Base-by-base conservation (phyloP, 1,140 invertebrate species). In the Pseudomyrmex dendroicus region DNA sequence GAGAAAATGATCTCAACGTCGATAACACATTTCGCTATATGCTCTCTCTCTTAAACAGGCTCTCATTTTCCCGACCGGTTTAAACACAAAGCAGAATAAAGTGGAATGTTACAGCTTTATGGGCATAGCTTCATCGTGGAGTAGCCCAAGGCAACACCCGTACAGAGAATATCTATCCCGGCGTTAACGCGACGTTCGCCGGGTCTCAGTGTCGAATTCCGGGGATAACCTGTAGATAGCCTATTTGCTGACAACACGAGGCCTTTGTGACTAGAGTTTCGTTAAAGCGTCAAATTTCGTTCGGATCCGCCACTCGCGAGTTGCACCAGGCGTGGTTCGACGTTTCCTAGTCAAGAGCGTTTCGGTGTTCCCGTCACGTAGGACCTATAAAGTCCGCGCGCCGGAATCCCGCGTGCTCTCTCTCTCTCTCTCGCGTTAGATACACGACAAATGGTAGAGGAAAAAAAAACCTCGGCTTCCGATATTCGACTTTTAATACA, bases 211-310 rank as follows among this genome's bases (percentile, higher is more conserved):
- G 68, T 87, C 74, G 74, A 87, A 83, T 87, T 87, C 73, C 82
- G 68, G 22, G 82, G 84, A 86, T 89, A 89, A 84, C 72, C 87
- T 76, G 0, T 66, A 56, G 35, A 89, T 77, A 88, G 62, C 62
- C 59, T 73, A 74, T 82, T 84, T 72, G 35, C 67, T 44, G 56
- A 57, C 52, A 59, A 70, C 68, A 35, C 46, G 64, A 63, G 35
- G 66, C 84, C 84, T 88, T 78, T 74, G 80, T 72, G 63, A 80
- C 80, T 84, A 78, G 77, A 84, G 83, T 85, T 89, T 86, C 85
- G 82, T 85, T 86, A 59, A 67, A 67, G 86, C 74, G 64, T 88
- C 87, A 73, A 89, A 86, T 88, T 88, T 86, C 84, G 86, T 88
- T 89, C 62, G 48, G 48, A 76, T 70, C 66, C 56, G 70, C 66